Evolutionary conservation across 1,140 invertebrate genomes (phyloP), one percentile per base, ranked within the genome.

Genomic region (Archivesica marissinica): DNA sequence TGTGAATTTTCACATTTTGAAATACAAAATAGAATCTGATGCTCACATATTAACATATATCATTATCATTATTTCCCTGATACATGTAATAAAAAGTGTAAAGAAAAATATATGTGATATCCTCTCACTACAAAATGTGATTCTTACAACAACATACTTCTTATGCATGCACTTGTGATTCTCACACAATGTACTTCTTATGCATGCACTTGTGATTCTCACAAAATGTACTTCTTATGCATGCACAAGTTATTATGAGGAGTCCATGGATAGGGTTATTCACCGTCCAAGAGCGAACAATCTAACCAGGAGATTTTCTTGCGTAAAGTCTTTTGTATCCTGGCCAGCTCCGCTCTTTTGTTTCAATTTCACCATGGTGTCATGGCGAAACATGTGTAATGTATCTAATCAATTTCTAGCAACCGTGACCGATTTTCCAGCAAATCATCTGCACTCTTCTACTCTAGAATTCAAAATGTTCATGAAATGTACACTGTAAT

Each of bases 1-100:
- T 85, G 59, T 28, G 52, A 39, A 54, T 77, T 78, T 85, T 78
- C 44, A 9, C 25, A 35, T 70, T 85, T 77, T 85, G 38, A 77
- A 85, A 54, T 85, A 85, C 72, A 85, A 85, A 85, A 85, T 85
- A 85, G 77, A 85, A 35, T 85, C 74, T 85, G 39, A 75, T 75
- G 47, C 75, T 70, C 75, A 76, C 75, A 77, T 85, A 76, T 66
- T 76, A 77, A 59, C 68, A 83, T 50, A 44, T 68, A 68, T 81
- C 50, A 83, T 75, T 35, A 79, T 79, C 30, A 66, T 64, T 35
- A 64, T 70, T 77, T 85, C 82, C 82, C 82, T 85, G 82, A 85
- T 75, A 84, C 68, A 72, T 75, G 41, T 81, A 39, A 66, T 68
- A 70, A 84, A 72, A 66, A 76, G 41, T 33, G 13, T 80, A 80